These are phyloP conservation scores for Platichthys flesus DNA, from an alignment of 2,113 vertebrate genomes.

Conservation along the genomic window DNA sequence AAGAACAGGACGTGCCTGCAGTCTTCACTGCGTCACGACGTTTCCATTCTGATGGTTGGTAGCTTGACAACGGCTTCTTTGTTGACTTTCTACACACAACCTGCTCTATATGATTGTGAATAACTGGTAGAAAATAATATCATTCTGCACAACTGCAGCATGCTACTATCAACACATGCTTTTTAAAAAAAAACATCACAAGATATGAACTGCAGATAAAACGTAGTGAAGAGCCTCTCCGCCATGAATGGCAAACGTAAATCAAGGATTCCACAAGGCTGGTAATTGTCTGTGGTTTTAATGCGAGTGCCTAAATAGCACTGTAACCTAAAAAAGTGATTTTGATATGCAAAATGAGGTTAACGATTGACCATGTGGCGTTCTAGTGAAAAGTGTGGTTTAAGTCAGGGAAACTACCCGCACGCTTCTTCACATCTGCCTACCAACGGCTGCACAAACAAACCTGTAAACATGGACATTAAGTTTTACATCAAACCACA, in stretches of 20 bases:
- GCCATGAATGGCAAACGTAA: neutral
- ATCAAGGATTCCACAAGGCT: neutral
- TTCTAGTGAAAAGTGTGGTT: slow-evolving; percentile 70
- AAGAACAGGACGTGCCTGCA: slow-evolving; percentile 78
- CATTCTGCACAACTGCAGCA: neutral
- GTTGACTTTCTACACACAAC: slow-evolving; percentile 40
- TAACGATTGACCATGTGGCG: slow-evolving; percentile 51
- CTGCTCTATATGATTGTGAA: slow-evolving; percentile 13
- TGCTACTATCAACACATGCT: neutral
- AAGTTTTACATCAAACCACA: slow-evolving; percentile 13
- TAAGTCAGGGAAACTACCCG: slow-evolving; percentile 42
- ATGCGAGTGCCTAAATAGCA: neutral
- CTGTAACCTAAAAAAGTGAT: slow-evolving; percentile 33
- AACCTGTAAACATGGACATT: slow-evolving; percentile 35
- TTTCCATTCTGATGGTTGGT: slow-evolving; percentile 68
- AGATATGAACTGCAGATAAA: neutral
- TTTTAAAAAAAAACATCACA: neutral
- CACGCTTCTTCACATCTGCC: slow-evolving; percentile 19
- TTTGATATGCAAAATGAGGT: slow-evolving; percentile 49
- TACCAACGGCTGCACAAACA: slow-evolving; percentile 28
- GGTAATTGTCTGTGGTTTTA: slow-evolving; percentile 12
- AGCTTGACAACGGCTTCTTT: slow-evolving; percentile 65
- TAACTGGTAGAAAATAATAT: neutral
- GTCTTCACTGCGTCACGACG: slow-evolving; percentile 57
- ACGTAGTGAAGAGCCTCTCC: neutral